phyloP scores from a whole-genome alignment of 2,888 invertebrate genomes.

The Mimachlamys varia region DNA sequence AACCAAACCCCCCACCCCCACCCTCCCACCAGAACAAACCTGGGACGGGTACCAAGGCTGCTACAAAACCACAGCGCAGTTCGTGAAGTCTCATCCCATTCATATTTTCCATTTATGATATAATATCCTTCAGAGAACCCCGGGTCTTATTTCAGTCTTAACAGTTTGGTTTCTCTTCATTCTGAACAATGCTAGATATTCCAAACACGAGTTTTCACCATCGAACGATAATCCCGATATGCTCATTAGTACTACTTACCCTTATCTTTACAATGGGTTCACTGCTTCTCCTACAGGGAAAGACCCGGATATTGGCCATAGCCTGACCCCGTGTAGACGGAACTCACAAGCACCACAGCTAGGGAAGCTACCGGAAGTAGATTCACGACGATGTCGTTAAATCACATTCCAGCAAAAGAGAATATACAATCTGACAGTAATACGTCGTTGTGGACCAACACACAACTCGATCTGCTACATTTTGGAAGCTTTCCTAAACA shows the following conservation, averaged over 20 bases:
- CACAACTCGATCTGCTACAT: background rate
- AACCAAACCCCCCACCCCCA: no score
- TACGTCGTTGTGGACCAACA: background rate
- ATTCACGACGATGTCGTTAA: background rate
- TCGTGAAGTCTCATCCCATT: no score
- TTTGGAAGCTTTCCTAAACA: background rate
- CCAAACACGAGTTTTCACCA: background rate
- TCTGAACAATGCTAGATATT: background rate
- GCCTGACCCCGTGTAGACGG: background rate
- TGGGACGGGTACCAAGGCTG: no score
- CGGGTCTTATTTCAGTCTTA: background rate
- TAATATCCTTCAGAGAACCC: no score
- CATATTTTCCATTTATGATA: no score
- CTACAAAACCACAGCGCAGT: no score
- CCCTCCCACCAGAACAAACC: no score
- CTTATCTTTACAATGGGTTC: background rate
- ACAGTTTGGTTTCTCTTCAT: background rate
- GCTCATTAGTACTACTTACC: background rate
- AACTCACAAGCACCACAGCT: background rate
- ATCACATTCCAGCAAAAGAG: background rate
- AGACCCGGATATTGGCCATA: constrained; percentile 26
- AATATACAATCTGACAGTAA: background rate
- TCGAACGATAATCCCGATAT: background rate
- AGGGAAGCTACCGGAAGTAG: background rate
- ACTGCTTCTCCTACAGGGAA: background rate